Conservation (phyloP, 2,797 vertebrate species). For the Melanotaenia boesemani region DNA sequence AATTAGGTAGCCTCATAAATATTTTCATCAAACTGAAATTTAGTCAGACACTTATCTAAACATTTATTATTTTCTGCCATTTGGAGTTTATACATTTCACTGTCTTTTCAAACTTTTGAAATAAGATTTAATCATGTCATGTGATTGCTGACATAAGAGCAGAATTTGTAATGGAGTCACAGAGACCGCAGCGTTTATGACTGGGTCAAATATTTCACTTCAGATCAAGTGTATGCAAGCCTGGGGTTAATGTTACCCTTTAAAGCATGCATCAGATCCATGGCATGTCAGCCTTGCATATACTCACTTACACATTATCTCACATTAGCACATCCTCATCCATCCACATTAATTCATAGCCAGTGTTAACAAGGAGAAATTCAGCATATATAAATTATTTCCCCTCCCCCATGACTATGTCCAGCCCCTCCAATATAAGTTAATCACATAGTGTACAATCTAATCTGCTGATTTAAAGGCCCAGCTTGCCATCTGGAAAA, state of each 20-base stretch:
- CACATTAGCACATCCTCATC: constrained; percentile 10
- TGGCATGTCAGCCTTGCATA: constrained; percentile 31
- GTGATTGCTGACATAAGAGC: constrained; percentile 10
- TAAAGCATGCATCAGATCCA: constrained; percentile 31
- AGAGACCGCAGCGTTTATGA: constrained; percentile 25
- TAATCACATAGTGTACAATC: constrained; percentile 57
- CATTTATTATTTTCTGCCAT: not conserved
- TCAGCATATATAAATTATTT: constrained; percentile 6
- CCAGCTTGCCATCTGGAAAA: constrained; percentile 58
- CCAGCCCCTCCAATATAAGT: constrained; percentile 29
- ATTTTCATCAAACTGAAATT: not conserved
- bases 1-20: not conserved
- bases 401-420: constrained; percentile 30
- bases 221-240: constrained; percentile 50
- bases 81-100: not conserved
- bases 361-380: constrained; percentile 24
- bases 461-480: constrained; percentile 72
- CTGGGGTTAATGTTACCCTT: constrained; percentile 52
- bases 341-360: not conserved
- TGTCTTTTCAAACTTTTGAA: not conserved
- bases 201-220: constrained; percentile 57
- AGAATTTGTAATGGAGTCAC: constrained; percentile 20
- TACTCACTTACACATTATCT: constrained; percentile 25
- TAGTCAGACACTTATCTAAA: constrained; percentile 2
- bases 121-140: not conserved